Conservation (phyloP, 2,113 vertebrate species). For the Salvelinus alpinus region DNA sequence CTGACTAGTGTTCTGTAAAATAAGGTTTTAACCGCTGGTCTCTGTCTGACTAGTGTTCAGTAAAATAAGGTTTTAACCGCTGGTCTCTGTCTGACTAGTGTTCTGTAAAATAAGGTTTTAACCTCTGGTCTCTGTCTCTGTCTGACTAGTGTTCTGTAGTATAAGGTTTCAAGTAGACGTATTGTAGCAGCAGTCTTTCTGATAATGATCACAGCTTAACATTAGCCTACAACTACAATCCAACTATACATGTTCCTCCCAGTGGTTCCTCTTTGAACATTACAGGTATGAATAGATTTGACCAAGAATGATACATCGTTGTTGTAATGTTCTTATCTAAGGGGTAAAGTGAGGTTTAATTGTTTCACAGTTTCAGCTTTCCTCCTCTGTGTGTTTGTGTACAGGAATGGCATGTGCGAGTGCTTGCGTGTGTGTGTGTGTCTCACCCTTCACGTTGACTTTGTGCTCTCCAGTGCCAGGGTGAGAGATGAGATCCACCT, state of each 20-base stretch:
- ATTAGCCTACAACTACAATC: background rate
- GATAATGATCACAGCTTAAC: constrained; percentile 6
- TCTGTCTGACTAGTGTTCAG: no score
- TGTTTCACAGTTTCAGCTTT: no score
- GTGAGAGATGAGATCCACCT: constrained; percentile 88
- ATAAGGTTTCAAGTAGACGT: background rate
- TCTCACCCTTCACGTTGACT: constrained; percentile 94
- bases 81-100: no score
- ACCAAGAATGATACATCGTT: constrained; percentile 21
- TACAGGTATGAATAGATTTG: constrained; percentile 26
- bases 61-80: no score
- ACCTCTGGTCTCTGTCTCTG: no score
- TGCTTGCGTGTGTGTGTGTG: background rate
- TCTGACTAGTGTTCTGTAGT: no score
- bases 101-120: no score
- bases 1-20: no score
- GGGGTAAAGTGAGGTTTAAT: no score
- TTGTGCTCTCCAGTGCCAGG: constrained; percentile 95
- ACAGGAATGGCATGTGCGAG: no score
- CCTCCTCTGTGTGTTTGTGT: background rate
- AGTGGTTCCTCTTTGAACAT: constrained; percentile 18
- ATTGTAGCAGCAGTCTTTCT: background rate
- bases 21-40: no score
- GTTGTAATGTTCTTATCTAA: no score
- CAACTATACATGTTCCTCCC: constrained; percentile 3